These are phyloP conservation scores for Oxyruncus cristatus DNA, from an alignment of 2,113 vertebrate species.

Conservation along the genomic window DNA sequence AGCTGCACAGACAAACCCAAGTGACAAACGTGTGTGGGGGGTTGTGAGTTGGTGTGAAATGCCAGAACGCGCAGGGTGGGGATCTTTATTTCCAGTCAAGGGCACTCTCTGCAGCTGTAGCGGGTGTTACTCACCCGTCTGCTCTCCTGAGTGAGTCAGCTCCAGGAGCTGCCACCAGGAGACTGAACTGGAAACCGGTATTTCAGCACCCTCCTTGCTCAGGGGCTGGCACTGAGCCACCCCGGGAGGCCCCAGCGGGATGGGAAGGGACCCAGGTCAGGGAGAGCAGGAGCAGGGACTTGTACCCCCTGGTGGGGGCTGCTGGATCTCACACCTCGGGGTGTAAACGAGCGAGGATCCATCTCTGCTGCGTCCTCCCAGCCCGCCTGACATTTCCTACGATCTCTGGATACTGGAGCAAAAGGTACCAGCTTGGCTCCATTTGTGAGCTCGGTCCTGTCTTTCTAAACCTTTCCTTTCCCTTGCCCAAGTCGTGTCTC, in stretches of 20 bases:
- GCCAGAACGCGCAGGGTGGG: not conserved
- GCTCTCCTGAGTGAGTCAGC: not conserved
- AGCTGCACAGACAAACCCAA: not conserved
- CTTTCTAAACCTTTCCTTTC: not conserved
- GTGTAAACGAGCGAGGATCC: not conserved
- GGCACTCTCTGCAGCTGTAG: not conserved
- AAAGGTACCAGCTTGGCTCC: not conserved
- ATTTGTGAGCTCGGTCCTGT: fast-evolving
- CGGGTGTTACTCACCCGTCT: not conserved
- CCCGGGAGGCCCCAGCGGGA: not conserved
- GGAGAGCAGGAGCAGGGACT: not conserved
- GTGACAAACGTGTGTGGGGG: not conserved
- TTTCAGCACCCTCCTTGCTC: slow-evolving; percentile 5
- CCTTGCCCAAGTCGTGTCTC: not conserved
- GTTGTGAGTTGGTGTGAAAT: not conserved
- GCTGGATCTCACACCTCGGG: not conserved
- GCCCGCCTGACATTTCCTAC: not conserved
- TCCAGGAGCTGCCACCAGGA: not conserved
- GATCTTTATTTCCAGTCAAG: not conserved
- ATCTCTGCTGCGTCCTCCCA: not conserved
- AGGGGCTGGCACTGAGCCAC: not conserved
- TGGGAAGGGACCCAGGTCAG: not conserved
- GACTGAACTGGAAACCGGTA: not conserved
- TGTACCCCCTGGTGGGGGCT: fast-evolving
- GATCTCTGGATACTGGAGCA: not conserved